Evolutionary conservation across 1,140 invertebrate genomes (phyloP).

Genomic region (Drusus annulatus): DNA sequence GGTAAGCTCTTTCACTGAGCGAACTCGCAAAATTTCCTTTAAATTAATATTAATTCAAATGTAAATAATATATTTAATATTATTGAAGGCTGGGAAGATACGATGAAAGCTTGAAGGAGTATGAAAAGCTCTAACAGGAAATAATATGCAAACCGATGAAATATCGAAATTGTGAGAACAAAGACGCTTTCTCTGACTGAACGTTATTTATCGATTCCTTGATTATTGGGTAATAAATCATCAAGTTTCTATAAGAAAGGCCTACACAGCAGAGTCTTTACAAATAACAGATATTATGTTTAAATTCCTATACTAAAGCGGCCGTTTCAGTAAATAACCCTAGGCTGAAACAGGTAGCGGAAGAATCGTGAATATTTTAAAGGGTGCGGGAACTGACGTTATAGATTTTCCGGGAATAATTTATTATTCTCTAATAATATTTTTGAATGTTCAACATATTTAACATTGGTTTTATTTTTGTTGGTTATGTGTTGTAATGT

Average conservation of each 20-base stretch:
- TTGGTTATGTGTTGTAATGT: too few relatives aligned
- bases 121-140: too few relatives aligned
- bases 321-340: slow-evolving; percentile 18
- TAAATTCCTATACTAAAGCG: neutral
- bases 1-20: too few relatives aligned
- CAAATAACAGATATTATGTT: slow-evolving; percentile 23
- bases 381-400: neutral
- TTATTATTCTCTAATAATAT: too few relatives aligned
- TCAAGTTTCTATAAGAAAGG: neutral
- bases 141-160: too few relatives aligned
- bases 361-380: slow-evolving; percentile 6
- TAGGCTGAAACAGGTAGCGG: slow-evolving; percentile 9
- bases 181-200: neutral
- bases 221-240: slow-evolving; percentile 27
- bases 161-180: neutral
- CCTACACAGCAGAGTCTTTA: neutral
- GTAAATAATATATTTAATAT: too few relatives aligned
- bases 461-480: too few relatives aligned
- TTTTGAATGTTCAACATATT: too few relatives aligned
- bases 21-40: too few relatives aligned
- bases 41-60: too few relatives aligned
- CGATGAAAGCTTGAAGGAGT: too few relatives aligned
- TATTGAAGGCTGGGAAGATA: too few relatives aligned
- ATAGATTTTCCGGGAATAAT: slow-evolving; percentile 6
- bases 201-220: slow-evolving; percentile 4